Evolutionary conservation across 23 tunicate species (phyloP).

Genomic region (Styela clava): DNA sequence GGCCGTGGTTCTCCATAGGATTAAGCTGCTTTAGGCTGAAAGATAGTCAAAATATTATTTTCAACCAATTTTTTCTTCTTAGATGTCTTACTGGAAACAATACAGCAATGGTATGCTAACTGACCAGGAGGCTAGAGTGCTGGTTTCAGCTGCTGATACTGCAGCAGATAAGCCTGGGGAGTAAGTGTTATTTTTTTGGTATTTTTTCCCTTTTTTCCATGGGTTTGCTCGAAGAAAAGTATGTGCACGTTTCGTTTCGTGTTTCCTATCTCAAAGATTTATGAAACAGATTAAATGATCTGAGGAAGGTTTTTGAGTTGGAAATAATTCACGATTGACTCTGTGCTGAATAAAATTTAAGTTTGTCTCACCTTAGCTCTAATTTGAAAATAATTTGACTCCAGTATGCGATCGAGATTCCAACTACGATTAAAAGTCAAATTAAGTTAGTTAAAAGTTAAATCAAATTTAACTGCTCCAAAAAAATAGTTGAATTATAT

Average conservation of each 20-base stretch:
- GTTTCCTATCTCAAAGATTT: neutral
- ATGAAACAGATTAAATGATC: no score
- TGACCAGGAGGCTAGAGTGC: slow-evolving; percentile 79
- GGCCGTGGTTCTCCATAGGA: no score
- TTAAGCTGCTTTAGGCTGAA: neutral
- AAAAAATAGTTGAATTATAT: no score
- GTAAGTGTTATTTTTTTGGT: slow-evolving; percentile 44
- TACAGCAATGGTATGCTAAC: slow-evolving; percentile 67
- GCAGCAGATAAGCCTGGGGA: slow-evolving; percentile 70
- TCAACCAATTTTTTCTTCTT: neutral
- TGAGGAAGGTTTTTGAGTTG: no score
- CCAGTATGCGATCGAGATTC: no score
- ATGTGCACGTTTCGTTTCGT: neutral
- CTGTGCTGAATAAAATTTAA: no score
- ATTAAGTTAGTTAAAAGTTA: no score
- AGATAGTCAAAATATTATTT: neutral
- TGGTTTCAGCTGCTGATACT: slow-evolving; percentile 72
- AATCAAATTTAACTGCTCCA: no score
- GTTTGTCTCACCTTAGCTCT: no score
- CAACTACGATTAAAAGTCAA: no score
- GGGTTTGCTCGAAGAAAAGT: neutral
- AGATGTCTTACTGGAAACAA: slow-evolving; percentile 88
- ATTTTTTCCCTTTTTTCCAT: neutral
- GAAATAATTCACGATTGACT: no score
- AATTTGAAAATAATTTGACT: no score